Conservation (phyloP, 2,113 vertebrate species). For the Catagonus wagneri region DNA sequence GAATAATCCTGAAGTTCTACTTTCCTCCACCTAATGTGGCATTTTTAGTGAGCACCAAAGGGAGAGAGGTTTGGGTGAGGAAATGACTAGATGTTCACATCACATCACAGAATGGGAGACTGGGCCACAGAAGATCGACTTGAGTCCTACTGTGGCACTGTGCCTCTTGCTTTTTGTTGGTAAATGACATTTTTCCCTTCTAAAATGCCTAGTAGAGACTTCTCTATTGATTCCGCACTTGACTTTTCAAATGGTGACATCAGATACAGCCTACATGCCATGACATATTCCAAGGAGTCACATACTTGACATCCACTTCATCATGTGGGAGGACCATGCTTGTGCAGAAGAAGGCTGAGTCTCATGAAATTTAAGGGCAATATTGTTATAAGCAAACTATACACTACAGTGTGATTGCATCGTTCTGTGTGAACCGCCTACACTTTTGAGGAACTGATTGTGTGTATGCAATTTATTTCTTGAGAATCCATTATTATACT, state of each 20-base stretch:
- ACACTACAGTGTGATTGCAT: constrained; percentile 74
- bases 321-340: neutral
- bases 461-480: constrained; percentile 85
- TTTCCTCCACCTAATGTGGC: fast-evolving
- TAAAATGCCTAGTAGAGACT: neutral
- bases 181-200: neutral
- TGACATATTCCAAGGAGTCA: neutral
- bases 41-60: neutral
- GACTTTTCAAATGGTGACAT: neutral
- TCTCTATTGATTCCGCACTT: neutral
- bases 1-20: neutral
- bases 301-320: constrained; percentile 6
- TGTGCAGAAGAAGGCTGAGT: constrained; percentile 57
- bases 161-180: neutral
- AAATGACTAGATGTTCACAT: neutral
- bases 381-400: constrained; percentile 73
- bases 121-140: neutral
- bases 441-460: constrained; percentile 82
- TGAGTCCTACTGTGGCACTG: fast-evolving
- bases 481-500: constrained; percentile 86
- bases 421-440: constrained; percentile 82
- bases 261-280: neutral
- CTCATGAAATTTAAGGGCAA: constrained; percentile 68
- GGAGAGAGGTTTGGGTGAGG: neutral
- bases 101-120: neutral